phyloP scores from a whole-genome alignment of 2,113 vertebrate genomes.

The Limanda limanda region DNA sequence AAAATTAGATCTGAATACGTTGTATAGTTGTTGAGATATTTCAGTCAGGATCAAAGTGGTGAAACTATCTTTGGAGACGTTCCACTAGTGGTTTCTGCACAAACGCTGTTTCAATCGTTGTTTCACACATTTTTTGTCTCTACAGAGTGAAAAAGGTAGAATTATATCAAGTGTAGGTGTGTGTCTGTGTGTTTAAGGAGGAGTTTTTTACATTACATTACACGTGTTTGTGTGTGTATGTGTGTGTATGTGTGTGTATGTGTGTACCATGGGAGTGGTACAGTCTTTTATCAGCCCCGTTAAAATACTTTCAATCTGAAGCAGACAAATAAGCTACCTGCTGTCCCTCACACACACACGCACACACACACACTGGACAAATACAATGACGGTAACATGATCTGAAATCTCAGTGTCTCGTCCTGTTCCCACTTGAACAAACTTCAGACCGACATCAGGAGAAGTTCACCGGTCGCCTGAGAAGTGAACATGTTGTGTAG shows the following conservation, averaged over 20 bases:
- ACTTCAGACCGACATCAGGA: not conserved
- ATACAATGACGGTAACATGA: constrained; percentile 1
- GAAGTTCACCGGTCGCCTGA: not conserved
- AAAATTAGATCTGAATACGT: not conserved
- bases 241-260: constrained; percentile 12
- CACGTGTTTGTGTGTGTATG: constrained; percentile 21
- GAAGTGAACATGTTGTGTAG: too few relatives aligned
- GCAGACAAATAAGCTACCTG: constrained; percentile 33
- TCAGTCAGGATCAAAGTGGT: not conserved
- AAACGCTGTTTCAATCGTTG: too few relatives aligned
- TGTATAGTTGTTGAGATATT: not conserved
- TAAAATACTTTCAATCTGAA: constrained; percentile 66
- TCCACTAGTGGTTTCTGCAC: too few relatives aligned
- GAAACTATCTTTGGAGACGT: not conserved
- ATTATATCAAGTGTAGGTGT: constrained; percentile 4
- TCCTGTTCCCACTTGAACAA: not conserved
- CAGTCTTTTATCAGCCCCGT: constrained; percentile 41
- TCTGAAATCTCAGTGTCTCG: constrained; percentile 25
- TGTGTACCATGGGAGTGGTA: constrained; percentile 46
- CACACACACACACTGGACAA: constrained; percentile 12
- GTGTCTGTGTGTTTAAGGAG: constrained; percentile 56
- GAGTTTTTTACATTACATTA: constrained; percentile 2
- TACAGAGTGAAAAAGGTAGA: not conserved
- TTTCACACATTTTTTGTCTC: not conserved
- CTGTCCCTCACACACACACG: not conserved